Conservation (phyloP, 2,113 vertebrate species). For the Aegithalos caudatus region DNA sequence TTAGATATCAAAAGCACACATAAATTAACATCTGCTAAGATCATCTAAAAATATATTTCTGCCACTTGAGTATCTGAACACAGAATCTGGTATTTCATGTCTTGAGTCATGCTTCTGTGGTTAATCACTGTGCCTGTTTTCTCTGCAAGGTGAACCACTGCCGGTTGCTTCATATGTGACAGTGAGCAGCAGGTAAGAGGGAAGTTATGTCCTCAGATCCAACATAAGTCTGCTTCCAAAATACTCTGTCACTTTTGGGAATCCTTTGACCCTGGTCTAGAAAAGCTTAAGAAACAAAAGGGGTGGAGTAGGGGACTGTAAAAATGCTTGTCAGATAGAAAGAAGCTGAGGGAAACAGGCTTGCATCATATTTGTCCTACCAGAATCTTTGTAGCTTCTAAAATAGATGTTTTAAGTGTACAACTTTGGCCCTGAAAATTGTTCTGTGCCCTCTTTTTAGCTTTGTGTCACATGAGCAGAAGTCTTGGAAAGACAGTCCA, state of each 20-base stretch:
- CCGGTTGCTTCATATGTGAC: neutral
- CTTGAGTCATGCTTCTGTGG: neutral
- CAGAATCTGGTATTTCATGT: neutral
- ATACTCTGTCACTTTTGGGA: neutral
- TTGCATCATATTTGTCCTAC: neutral
- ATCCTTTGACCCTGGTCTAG: accelerated
- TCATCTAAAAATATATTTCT: neutral
- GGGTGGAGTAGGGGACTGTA: neutral
- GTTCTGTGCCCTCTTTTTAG: neutral
- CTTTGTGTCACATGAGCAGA: neutral
- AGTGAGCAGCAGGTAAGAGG: neutral
- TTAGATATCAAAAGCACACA: neutral
- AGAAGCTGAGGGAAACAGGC: neutral
- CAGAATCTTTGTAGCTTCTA: neutral
- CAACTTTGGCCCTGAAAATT: neutral
- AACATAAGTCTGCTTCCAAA: neutral
- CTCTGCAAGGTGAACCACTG: neutral
- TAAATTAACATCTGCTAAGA: neutral
- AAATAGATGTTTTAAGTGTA: neutral
- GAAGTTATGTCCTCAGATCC: neutral
- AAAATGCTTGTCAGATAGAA: neutral
- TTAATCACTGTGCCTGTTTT: neutral
- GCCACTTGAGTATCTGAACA: neutral
- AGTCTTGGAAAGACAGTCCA: neutral
- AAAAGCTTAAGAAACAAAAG: neutral